Evolutionary conservation across 2,888 invertebrate species (phyloP), one percentile per base, ranked within the genome.

Genomic region (Patella caerulea): DNA sequence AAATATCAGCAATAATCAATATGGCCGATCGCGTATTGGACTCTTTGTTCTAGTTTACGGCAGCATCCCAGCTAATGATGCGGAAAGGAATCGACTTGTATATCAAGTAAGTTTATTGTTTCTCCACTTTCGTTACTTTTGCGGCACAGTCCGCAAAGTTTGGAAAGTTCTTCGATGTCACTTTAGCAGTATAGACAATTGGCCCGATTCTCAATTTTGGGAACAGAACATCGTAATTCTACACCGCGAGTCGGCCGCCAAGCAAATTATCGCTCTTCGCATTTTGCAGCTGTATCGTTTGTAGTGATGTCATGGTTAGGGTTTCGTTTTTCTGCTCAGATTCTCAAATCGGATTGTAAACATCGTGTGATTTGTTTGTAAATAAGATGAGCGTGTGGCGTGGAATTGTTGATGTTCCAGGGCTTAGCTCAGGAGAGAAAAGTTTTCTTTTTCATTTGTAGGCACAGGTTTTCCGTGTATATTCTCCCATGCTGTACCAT

Each of bases 1-100:
- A 84, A 83, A 82, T 85, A 84, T 84, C 81, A 84, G 83, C 81
- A 83, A 85, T 83, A 85, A 86, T 86, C 86, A 85, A 86, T 86
- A 85, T 85, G 86, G 86, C 65, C 86, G 85, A 85, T 84, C 75
- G 76, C 71, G 77, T 81, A 80, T 79, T 81, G 77, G 77, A 71
- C 77, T 76, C 78, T 79, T 81, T 82, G 80, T 79, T 83, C 77
- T 81, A 72, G 72, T 70, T 72, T 73, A 74, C 76, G 72, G 73
- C 77, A 75, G 77, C 76, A 76, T 76, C 71, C 56, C 59, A 54
- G 56, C 55, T 74, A 73, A 73, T 71, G 45, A 73, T 76, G 72
- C 72, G 52, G 75, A 76, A 73, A 56, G 45, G 56, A 76, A 24
- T 45, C 59, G n/a, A 24, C 52, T 12, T n/a, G 17, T 17, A 17